phyloP scores from a whole-genome alignment of 2,888 invertebrate genomes.

The Platycheirus rosarum region DNA sequence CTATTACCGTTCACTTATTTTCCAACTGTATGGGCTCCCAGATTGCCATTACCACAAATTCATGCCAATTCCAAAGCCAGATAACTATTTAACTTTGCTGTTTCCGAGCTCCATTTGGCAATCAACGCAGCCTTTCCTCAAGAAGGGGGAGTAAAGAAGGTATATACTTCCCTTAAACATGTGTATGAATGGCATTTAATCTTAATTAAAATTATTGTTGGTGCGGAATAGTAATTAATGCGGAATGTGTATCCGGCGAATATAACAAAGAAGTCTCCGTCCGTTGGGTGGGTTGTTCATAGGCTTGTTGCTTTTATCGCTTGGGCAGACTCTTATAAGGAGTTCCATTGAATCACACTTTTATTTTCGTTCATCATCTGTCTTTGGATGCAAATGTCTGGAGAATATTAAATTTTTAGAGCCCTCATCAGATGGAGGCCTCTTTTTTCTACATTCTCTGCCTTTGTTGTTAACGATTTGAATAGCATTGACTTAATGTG shows the following conservation, averaged over 20 bases:
- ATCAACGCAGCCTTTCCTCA: constrained; percentile 2
- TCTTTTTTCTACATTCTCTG: not conserved
- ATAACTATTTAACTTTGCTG: not conserved
- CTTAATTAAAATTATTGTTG: constrained; percentile 69
- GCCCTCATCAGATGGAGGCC: constrained; percentile 15
- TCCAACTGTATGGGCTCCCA: constrained; percentile 19
- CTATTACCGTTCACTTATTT: constrained; percentile 18
- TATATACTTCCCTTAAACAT: constrained; percentile 42
- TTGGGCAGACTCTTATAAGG: constrained; percentile 22
- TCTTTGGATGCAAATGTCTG: constrained; percentile 4
- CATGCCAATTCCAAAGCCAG: constrained; percentile 19
- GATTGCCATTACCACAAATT: constrained; percentile 32
- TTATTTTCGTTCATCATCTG: constrained; percentile 53
- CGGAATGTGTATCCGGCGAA: constrained; percentile 70
- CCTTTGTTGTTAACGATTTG: constrained; percentile 24
- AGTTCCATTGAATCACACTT: constrained; percentile 60
- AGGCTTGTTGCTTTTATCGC: constrained; percentile 40
- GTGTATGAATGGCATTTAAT: constrained; percentile 53
- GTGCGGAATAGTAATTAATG: constrained; percentile 69
- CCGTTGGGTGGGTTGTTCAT: constrained; percentile 1
- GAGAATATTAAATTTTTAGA: constrained; percentile 19
- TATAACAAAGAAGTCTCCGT: constrained; percentile 45
- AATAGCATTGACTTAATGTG: constrained; percentile 21
- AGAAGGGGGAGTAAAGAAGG: not conserved
- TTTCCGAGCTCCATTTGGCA: constrained; percentile 16